Evolutionary conservation across 2,797 vertebrate genomes (phyloP), one percentile per base, ranked within the genome.

Genomic region (Nannoperca australis): DNA sequence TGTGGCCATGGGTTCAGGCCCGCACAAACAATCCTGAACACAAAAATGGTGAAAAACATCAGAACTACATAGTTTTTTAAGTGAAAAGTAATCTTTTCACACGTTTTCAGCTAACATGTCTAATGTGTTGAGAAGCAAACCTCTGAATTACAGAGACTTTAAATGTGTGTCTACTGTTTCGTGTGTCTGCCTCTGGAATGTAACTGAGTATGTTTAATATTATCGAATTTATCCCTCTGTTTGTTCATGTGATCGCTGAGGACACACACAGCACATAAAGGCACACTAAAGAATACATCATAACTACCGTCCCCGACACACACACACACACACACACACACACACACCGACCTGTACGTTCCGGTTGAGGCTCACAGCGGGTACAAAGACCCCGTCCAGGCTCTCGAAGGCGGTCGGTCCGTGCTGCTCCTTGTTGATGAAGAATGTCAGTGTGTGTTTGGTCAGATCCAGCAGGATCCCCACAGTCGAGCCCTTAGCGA

Each of bases 301-400:
- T 36, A 38, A 54, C 55, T 18, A 22, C 22, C 34, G 18, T 13
- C 45, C 24, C 51, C 71, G 5, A 55, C 53, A 27, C 24, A 49
- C 49, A 51, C 40, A 45, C 60, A 44, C 62, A 73, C 65, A 79
- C 92, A 55, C 53, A 27, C 24, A 49, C 49, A 51, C 40, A 45
- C 60, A 44, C 62, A 73, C 65, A 79, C 92, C 74, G 88, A 99
- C 98, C 97, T 99, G 98, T 42, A 99, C 98, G 0, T 99, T 99
- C 84, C 98, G 95, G 88, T 99, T 99, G 94, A 99, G 97, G 94
- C 98, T 99, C 81, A 99, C 78, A 0, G 98, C 98, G 0, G 98
- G 98, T 92, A 99, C 97, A 83, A 99, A 99, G 72, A 99, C 97
- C 0, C 98, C 98, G 0, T 99, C 98, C 58, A 99, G 82, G 59